phyloP scores from a whole-genome alignment of 2,797 vertebrate genomes.

The Lemur catta region DNA sequence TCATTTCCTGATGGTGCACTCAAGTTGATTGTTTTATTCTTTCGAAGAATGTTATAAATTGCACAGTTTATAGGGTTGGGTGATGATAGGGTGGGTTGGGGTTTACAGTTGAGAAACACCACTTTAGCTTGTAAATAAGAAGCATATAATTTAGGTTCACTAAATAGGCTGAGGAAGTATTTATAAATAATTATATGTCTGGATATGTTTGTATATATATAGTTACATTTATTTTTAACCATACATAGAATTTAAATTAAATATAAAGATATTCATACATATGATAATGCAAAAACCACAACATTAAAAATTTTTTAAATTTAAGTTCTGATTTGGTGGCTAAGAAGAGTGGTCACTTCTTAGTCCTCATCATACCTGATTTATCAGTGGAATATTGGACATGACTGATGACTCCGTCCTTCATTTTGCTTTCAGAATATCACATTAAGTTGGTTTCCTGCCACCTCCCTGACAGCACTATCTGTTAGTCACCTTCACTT shows the following conservation, averaged over 20 bases:
- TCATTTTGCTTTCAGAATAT: background rate
- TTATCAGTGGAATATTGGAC: background rate
- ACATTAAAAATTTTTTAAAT: background rate
- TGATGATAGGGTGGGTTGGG: background rate
- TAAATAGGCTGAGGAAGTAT: conserved; percentile 42
- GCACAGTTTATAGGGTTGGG: background rate
- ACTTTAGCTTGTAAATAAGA: conserved; percentile 33
- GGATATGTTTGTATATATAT: background rate
- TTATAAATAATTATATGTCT: conserved; percentile 62
- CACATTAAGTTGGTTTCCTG: background rate
- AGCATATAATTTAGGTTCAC: conserved; percentile 10
- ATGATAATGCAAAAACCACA: background rate
- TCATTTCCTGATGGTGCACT: conserved; percentile 62
- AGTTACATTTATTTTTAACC: conserved; percentile 34
- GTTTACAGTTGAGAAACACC: conserved; percentile 39
- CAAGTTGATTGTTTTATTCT: conserved; percentile 62
- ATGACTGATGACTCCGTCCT: background rate
- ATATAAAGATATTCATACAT: background rate
- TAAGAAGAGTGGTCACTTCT: background rate
- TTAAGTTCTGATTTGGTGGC: background rate
- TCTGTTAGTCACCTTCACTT: background rate
- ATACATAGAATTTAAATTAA: conserved; percentile 38
- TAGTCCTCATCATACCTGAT: background rate
- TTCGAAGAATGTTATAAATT: conserved; percentile 68
- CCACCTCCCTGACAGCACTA: too few species aligned